Evolutionary conservation across 2,797 vertebrate species (phyloP).

Genomic region (Amphiprion clarkii): DNA sequence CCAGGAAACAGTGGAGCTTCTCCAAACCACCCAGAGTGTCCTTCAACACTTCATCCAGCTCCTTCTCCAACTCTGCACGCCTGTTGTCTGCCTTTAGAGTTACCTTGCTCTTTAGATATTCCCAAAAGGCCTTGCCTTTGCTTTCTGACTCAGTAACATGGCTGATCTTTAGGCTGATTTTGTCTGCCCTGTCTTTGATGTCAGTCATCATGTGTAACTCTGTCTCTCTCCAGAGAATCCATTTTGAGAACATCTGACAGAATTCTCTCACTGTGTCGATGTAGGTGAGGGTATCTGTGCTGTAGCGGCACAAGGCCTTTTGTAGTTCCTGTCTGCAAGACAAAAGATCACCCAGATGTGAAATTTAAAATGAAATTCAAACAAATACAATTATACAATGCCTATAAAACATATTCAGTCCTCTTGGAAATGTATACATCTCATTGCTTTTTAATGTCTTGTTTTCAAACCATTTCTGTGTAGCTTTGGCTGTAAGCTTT

Average conservation of each 20-base stretch:
- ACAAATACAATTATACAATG: no score
- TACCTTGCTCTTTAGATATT: conserved; percentile 63
- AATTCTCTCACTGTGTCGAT: conserved; percentile 68
- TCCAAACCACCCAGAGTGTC: conserved; percentile 71
- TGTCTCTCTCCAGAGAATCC: conserved; percentile 63
- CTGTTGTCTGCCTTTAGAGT: conserved; percentile 43
- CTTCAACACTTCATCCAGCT: conserved; percentile 70
- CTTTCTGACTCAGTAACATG: conserved; percentile 36
- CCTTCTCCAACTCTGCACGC: conserved; percentile 59
- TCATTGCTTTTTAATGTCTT: no score
- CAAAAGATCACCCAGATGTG: conserved; percentile 4
- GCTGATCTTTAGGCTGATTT: conserved; percentile 23
- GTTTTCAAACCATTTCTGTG: no score
- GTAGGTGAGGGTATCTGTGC: conserved; percentile 66
- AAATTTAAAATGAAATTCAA: no score
- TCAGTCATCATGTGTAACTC: conserved; percentile 71
- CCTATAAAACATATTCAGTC: no score
- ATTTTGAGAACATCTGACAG: conserved; percentile 56
- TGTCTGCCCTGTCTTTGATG: conserved; percentile 68
- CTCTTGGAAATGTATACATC: no score
- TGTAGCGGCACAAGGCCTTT: conserved; percentile 63
- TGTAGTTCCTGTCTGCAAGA: conserved; percentile 63
- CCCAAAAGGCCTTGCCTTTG: conserved; percentile 54
- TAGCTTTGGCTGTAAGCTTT: no score
- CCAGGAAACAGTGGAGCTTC: conserved; percentile 73